Evolutionary conservation across 2,113 vertebrate species (phyloP), one percentile per base, ranked within the genome.

Genomic region (Scortum barcoo): DNA sequence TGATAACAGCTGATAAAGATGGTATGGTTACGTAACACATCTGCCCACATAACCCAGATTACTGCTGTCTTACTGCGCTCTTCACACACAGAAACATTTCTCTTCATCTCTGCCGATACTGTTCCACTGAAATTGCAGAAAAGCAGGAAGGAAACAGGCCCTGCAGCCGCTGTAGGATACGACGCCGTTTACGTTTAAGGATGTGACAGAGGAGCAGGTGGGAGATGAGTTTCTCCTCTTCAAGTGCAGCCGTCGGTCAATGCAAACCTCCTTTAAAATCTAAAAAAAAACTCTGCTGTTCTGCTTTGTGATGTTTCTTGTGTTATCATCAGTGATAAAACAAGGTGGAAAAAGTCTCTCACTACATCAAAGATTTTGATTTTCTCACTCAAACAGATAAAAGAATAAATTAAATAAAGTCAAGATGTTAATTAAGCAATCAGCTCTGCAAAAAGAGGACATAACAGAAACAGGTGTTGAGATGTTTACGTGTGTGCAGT

Each of bases 21-120:
- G 7, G 73, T 44, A 46, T 8, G 40, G 20, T 92, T 89, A 91
- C 53, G 76, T 91, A 92, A 91, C 63, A 13, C 68, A 13, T 50
- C 86, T 78, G 76, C 89, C 86, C 89, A 88, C 89, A 81, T 82
- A 75, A 85, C 81, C 80, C 83, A 78, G 72, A 80, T 84, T 66
- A 36, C 89, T 84, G 53, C 74, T 4, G 10, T 36, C 72, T 69
- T 8, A 11, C 19, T 62, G 79, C 28, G 76, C 54, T 60, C 56
- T 11, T 58, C 61, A 14, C 33, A 51, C 20, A 53, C 44, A 72
- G 69, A 40, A 48, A 22, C 26, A 10, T 14, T 2, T 57, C 69
- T 68, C 2, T 0, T 83, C 51, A 2, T 11, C 10, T 78, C 58
- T 13, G 53, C 30, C 58, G 65, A 12, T 4, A 10, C 26, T 51